A percentile compares a stretch with the other conserved stretches of the same genome.
Evolutionary conservation across 2,888 invertebrate genomes (phyloP).

Genomic region (Embidobia sp.): DNA sequence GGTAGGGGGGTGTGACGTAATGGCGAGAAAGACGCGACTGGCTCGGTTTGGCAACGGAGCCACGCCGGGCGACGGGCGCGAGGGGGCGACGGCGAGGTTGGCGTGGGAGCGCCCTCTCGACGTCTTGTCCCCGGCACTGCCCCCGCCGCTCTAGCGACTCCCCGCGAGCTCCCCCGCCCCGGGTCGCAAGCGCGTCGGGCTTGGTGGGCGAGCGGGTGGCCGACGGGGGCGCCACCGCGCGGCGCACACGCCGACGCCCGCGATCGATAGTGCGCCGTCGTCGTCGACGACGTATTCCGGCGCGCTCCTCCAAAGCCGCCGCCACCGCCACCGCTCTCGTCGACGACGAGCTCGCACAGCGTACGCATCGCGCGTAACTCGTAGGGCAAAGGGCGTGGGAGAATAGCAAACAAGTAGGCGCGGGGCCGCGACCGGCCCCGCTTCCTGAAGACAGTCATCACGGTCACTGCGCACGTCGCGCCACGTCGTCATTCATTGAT

Average conservation of each 20-base stretch:
- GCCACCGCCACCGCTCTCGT: too few species aligned
- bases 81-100: conserved; percentile 72
- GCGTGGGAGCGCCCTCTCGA: conserved; percentile 67
- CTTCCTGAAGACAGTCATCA: conserved; percentile 73
- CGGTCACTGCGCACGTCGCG: conserved; percentile 74
- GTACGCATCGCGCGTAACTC: too few species aligned
- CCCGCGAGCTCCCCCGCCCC: conserved; percentile 52
- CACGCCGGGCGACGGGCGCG: conserved; percentile 75
- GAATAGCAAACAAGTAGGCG: too few species aligned
- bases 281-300: conserved; percentile 59
- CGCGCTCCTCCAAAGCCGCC: too few species aligned
- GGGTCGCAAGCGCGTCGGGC: conserved; percentile 55
- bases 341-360: too few species aligned
- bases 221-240: conserved; percentile 78
- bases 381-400: too few species aligned
- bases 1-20: too few species aligned
- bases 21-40: too few species aligned
- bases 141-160: conserved; percentile 55
- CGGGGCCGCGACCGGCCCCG: conserved; percentile 12
- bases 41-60: conserved; percentile 29
- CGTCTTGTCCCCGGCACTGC: conserved; percentile 66
- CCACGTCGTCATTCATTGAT: conserved; percentile 77
- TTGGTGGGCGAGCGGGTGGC: conserved; percentile 50
- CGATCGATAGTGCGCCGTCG: conserved; percentile 76
- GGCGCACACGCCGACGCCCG: conserved; percentile 77